phyloP scores from a whole-genome alignment of 2,888 invertebrate genomes.

The Spialia ferax region DNA sequence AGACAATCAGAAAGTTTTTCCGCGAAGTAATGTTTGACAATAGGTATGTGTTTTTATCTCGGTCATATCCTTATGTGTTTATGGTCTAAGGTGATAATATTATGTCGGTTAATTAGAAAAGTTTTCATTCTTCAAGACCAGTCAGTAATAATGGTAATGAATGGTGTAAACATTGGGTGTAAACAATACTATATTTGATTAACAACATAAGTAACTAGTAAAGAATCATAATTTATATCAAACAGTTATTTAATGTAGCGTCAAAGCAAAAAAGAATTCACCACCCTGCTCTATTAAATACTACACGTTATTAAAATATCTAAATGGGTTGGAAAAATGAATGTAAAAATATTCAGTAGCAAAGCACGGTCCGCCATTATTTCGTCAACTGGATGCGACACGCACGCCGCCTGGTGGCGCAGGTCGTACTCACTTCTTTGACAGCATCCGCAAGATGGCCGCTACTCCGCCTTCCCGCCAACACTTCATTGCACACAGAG shows the following conservation, averaged over 20 bases:
- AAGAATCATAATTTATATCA: too few species aligned
- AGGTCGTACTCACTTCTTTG: conserved; percentile 61
- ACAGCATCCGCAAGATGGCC: conserved; percentile 77
- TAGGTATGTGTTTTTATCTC: neutral
- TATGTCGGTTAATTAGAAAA: too few species aligned
- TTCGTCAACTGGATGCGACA: conserved; percentile 60
- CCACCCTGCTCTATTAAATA: neutral
- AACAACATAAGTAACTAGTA: too few species aligned
- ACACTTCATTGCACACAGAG: conserved; percentile 54
- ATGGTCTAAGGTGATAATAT: too few species aligned
- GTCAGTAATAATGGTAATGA: too few species aligned
- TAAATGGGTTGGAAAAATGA: conserved; percentile 36
- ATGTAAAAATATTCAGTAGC: conserved; percentile 83
- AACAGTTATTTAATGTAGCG: too few species aligned
- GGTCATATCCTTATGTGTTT: neutral
- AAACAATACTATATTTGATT: too few species aligned
- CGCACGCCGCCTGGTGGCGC: conserved; percentile 79
- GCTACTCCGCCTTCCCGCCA: conserved; percentile 51
- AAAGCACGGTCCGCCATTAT: conserved; percentile 66
- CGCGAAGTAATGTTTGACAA: neutral
- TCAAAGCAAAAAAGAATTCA: too few species aligned
- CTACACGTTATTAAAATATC: conserved; percentile 11
- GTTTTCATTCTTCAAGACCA: too few species aligned
- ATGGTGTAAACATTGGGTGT: too few species aligned
- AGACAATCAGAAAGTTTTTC: conserved; percentile 37